Percentiles rank a stretch among this genome's conserved stretches.
These are phyloP conservation scores for Heloderma charlesbogerti DNA, from an alignment of 2,113 vertebrate genomes.

Conservation along the genomic window DNA sequence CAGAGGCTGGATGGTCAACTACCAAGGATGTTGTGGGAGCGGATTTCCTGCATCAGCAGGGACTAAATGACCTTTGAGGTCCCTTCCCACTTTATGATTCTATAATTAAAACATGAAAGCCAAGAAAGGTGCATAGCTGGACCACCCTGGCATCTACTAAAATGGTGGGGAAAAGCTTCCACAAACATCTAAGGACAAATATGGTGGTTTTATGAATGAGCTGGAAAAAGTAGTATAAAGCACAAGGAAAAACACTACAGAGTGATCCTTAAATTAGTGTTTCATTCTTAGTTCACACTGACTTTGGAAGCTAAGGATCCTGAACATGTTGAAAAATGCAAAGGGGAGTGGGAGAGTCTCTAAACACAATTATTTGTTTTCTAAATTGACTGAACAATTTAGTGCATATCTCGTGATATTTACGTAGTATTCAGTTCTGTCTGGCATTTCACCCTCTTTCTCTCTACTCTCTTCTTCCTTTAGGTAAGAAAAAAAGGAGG, in stretches of 20 bases:
- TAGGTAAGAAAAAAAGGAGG: accelerated
- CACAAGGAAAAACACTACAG: not conserved
- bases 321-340: not conserved
- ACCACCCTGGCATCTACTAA: not conserved
- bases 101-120: not conserved
- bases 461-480: constrained; percentile 41
- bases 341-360: not conserved
- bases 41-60: not conserved
- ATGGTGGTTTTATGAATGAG: not conserved
- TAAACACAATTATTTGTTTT: no score
- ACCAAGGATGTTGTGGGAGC: not conserved
- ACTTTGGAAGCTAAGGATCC: not conserved
- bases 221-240: not conserved
- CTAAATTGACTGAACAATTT: not conserved
- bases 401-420: not conserved
- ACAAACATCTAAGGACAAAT: not conserved
- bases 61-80: not conserved
- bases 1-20: not conserved
- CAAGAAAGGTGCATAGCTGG: not conserved
- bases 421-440: constrained; percentile 60
- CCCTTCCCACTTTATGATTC: not conserved
- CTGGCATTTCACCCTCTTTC: not conserved
- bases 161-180: not conserved
- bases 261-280: not conserved
- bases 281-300: not conserved